Evolutionary conservation across 2,113 vertebrate species (phyloP).

Genomic region (Petrocephalus microphthalmus): DNA sequence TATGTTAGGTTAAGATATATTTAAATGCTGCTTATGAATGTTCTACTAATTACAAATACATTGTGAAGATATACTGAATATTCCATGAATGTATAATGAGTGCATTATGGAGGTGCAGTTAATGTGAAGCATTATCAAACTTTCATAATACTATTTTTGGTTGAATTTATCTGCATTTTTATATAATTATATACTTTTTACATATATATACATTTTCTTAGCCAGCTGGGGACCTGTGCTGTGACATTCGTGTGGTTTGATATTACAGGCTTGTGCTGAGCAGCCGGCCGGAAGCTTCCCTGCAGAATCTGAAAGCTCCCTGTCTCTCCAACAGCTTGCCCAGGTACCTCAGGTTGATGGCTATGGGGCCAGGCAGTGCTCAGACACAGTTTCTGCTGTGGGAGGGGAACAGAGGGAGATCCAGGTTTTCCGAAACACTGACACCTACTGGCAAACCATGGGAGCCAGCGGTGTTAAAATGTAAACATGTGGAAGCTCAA

Average conservation of each 20-base stretch:
- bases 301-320: constrained; percentile 43
- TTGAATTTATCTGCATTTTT: neutral
- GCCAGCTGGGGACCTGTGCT: neutral
- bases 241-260: neutral
- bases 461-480: neutral
- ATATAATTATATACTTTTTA: neutral
- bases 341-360: constrained; percentile 60
- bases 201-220: neutral
- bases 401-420: neutral
- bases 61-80: neutral
- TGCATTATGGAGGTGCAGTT: neutral
- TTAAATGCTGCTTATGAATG: neutral
- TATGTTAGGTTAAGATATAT: neutral
- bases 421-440: neutral
- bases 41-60: neutral
- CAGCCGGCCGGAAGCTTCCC: constrained; percentile 24
- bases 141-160: neutral
- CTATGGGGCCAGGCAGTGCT: neutral
- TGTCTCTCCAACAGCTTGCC: constrained; percentile 61
- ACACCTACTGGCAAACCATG: neutral
- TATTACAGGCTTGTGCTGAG: constrained; percentile 17
- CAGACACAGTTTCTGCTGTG: neutral
- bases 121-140: neutral
- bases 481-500: neutral
- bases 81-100: neutral